Conservation (phyloP, 1,140 invertebrate genomes). For the Listronotus bonariensis region DNA sequence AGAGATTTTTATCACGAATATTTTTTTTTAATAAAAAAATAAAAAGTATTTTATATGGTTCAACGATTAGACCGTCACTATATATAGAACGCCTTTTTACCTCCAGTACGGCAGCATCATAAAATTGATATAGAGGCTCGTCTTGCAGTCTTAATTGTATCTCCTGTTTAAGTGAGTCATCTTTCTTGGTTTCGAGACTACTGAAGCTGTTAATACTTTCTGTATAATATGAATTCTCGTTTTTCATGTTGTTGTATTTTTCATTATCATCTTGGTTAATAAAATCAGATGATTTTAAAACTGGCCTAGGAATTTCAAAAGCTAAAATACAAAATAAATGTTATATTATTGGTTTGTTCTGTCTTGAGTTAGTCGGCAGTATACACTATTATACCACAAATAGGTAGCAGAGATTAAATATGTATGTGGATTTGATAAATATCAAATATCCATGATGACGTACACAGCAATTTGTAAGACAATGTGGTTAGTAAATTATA, state of each 20-base stretch:
- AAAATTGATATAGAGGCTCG: constrained; percentile 91
- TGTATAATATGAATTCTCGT: constrained; percentile 46
- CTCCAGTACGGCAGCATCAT: constrained; percentile 77
- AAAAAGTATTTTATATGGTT: no score
- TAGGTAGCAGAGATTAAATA: no score
- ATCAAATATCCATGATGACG: no score
- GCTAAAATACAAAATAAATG: constrained; percentile 14
- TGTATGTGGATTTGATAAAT: no score
- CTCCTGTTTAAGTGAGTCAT: constrained; percentile 47
- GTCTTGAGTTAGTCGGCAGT: no score
- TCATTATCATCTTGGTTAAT: constrained; percentile 41
- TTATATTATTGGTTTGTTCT: background rate
- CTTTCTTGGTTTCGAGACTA: constrained; percentile 49
- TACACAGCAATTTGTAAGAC: no score
- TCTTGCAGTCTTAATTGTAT: constrained; percentile 57
- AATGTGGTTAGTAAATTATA: no score
- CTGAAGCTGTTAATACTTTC: constrained; percentile 46
- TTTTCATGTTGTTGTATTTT: constrained; percentile 45
- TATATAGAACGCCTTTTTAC: constrained; percentile 53
- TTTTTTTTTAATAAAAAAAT: no score
- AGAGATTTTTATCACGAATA: no score
- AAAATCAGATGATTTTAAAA: constrained; percentile 29
- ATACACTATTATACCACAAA: no score
- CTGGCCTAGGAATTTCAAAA: constrained; percentile 28
- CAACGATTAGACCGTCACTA: no score